These are phyloP conservation scores for Drosophila kepulauana DNA, from an alignment of 1,140 invertebrate species.

Conservation along the genomic window DNA sequence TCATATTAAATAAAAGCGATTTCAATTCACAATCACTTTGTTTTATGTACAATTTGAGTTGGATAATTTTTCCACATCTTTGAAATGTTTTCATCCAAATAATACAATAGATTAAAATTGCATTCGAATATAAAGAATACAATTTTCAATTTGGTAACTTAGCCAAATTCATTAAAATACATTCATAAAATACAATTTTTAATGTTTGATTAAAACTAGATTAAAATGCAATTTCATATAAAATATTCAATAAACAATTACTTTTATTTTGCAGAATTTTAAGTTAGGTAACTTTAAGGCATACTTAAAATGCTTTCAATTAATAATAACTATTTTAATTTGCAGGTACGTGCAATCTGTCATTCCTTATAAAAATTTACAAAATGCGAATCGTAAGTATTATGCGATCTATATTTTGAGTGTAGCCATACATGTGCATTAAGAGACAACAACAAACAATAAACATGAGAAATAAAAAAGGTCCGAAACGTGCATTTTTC, in stretches of 20 bases:
- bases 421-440: conserved; percentile 29
- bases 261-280: neutral
- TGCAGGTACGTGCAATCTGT: conserved; percentile 38
- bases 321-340: conserved; percentile 4
- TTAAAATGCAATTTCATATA: no score
- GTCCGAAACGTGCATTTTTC: conserved; percentile 69
- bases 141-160: no score
- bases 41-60: no score
- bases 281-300: neutral
- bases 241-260: neutral
- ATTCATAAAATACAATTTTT: no score
- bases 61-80: no score
- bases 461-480: conserved; percentile 35
- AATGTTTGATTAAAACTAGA: no score
- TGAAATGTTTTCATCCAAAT: no score
- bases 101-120: no score
- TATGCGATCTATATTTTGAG: conserved; percentile 17
- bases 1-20: no score
- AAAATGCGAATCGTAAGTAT: conserved; percentile 20
- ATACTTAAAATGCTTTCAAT: neutral
- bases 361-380: conserved; percentile 3
- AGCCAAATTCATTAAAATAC: no score
- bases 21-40: no score
- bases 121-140: no score
- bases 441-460: conserved; percentile 1